These are phyloP conservation scores for Polyommatus iphigenia DNA, from an alignment of 2,888 invertebrate species.

Conservation along the genomic window DNA sequence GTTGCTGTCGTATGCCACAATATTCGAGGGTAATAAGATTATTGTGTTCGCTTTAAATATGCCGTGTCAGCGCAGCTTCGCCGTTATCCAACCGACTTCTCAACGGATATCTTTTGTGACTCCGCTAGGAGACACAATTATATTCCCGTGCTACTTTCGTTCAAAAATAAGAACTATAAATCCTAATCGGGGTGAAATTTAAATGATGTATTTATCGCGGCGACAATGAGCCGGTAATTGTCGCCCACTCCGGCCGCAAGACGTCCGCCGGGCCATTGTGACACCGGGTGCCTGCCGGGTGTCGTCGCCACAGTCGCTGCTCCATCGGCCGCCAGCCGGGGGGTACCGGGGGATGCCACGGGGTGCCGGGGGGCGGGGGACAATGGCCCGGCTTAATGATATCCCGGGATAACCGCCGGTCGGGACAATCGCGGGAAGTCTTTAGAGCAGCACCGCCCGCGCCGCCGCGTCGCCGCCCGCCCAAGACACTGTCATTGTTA, in stretches of 20 bases:
- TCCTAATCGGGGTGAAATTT: constrained; percentile 10
- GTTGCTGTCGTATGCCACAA: too few relatives aligned
- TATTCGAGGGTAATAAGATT: too few relatives aligned
- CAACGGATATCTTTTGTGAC: background rate
- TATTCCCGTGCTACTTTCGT: constrained; percentile 5
- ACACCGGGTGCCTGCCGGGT: constrained; percentile 4
- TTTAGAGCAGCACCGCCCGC: background rate
- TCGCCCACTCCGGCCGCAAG: background rate
- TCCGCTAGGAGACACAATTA: background rate
- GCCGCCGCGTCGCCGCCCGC: background rate
- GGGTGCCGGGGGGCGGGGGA: background rate
- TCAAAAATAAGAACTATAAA: background rate
- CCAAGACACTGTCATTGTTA: constrained; percentile 1
- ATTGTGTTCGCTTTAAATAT: background rate
- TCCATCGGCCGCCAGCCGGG: background rate
- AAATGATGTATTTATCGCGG: background rate
- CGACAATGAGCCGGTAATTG: constrained; percentile 9
- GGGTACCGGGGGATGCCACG: background rate
- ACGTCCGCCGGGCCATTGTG: constrained; percentile 17
- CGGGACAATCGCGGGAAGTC: constrained; percentile 2
- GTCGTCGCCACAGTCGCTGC: background rate
- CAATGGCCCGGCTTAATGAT: constrained; percentile 3
- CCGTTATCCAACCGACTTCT: background rate
- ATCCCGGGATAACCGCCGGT: background rate
- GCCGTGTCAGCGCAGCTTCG: background rate